Evolutionary conservation across 1,140 invertebrate species (phyloP), one percentile per base, ranked within the genome.

Genomic region (Camponotus vicinus): DNA sequence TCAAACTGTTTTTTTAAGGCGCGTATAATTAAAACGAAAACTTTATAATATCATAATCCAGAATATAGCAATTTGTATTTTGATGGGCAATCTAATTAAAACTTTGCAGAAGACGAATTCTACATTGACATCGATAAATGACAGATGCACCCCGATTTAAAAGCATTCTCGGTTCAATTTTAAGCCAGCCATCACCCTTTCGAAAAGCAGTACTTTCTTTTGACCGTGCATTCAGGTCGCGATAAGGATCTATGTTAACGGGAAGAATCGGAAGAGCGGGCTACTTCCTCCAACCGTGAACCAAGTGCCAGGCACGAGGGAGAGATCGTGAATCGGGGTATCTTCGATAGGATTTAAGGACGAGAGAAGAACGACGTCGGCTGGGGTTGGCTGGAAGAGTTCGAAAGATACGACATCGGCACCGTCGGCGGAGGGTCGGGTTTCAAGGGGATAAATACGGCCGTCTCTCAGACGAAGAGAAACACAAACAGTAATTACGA

Each of bases 401-500:
- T 89, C 90, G 90, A 91, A 90, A 87, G 90, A 94, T 94, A 93
- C 89, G 86, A 85, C 79, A 83, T 75, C 67, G 83, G 77, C 84
- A 87, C 49, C 71, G 88, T 55, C 64, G 82, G n/a, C 80, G 66
- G 49, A 69, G 79, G 73, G 88, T 82, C 76, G 82, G 55, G 71
- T 83, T 78, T 67, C 59, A 40, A 71, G 87, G 86, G 89, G 87
- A 90, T 90, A 91, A 90, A 91, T 89, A 87, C 88, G 88, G 86
- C 79, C 83, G 89, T 78, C 49, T 52, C 49, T 52, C 90, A 27
- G 90, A 92, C 90, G 93, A 67, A 93, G 93, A 95, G 94, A 95
- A 95, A 95, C 93, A 95, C 94, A 95, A 95, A 95, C 94, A 95
- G 95, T 95, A 95, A 95, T 95, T 95, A 95, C 94, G 93, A 94